phyloP scores from a whole-genome alignment of 2,113 vertebrate genomes.

The Clarias batrachus region DNA sequence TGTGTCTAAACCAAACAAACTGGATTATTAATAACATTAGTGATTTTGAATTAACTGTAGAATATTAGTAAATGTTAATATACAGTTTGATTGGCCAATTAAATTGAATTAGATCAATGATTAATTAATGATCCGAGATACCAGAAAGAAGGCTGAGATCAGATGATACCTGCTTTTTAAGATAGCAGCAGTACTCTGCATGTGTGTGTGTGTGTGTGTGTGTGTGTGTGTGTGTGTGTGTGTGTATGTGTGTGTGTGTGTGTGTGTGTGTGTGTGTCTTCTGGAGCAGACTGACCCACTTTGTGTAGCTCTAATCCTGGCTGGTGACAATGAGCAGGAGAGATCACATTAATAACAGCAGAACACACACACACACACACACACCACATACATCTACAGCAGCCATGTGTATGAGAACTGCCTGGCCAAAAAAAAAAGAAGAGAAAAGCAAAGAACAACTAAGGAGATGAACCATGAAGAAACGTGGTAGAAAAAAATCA shows the following conservation, averaged over 20 bases:
- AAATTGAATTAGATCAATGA: neutral
- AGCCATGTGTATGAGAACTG: neutral
- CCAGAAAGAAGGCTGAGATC: neutral
- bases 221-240: constrained; percentile 25
- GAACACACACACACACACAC: constrained; percentile 31
- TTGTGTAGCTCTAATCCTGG: constrained; percentile 46
- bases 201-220: neutral
- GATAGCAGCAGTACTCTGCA: neutral
- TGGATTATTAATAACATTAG: neutral
- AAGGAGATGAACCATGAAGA: too few relatives aligned
- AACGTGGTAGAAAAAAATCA: too few relatives aligned
- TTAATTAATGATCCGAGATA: neutral
- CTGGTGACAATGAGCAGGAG: constrained; percentile 32
- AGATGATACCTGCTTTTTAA: neutral
- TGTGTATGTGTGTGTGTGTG: constrained; percentile 5
- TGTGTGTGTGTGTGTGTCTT: constrained; percentile 12
- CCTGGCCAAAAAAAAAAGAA: too few relatives aligned
- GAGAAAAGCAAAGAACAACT: too few relatives aligned
- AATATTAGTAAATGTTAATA: neutral
- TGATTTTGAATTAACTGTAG: neutral
- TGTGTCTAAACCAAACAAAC: neutral
- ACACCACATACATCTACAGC: neutral
- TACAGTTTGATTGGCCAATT: neutral
- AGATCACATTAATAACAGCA: constrained; percentile 33
- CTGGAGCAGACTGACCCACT: constrained; percentile 46